Evolutionary conservation across 2,888 invertebrate genomes (phyloP).

Genomic region (Dasysyrphus tricinctus): DNA sequence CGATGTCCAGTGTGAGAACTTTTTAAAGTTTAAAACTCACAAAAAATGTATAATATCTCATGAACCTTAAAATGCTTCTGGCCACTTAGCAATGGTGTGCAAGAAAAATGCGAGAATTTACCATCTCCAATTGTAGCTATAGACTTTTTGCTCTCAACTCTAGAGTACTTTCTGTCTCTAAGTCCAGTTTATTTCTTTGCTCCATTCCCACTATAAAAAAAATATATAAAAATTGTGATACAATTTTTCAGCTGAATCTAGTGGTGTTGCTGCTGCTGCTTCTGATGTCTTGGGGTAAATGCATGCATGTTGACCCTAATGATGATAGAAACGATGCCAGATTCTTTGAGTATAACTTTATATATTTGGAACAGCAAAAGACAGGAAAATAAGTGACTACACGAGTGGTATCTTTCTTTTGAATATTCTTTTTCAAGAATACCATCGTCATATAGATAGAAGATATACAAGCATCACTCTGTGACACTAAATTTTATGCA

Average conservation of each 20-base stretch:
- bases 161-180: neutral
- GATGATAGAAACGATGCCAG: constrained; percentile 67
- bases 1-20: neutral
- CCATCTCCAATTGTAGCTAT: neutral
- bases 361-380: neutral
- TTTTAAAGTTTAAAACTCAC: neutral
- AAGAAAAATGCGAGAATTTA: constrained; percentile 1
- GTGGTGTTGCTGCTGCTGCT: neutral
- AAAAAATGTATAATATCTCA: no score
- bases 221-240: constrained; percentile 32
- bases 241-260: constrained; percentile 37
- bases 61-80: no score
- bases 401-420: constrained; percentile 20
- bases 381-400: constrained; percentile 26
- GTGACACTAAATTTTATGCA: constrained; percentile 15
- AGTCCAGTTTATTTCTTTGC: constrained; percentile 6
- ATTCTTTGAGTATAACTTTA: neutral
- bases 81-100: neutral
- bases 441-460: constrained; percentile 7
- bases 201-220: neutral
- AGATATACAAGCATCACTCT: neutral
- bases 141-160: neutral
- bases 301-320: constrained; percentile 49
- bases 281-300: neutral
- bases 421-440: constrained; percentile 7